A percentile compares a stretch with the other conserved stretches of the same genome.
These are phyloP conservation scores for Butorides virescens DNA, from an alignment of 2,113 vertebrate genomes.

Conservation along the genomic window DNA sequence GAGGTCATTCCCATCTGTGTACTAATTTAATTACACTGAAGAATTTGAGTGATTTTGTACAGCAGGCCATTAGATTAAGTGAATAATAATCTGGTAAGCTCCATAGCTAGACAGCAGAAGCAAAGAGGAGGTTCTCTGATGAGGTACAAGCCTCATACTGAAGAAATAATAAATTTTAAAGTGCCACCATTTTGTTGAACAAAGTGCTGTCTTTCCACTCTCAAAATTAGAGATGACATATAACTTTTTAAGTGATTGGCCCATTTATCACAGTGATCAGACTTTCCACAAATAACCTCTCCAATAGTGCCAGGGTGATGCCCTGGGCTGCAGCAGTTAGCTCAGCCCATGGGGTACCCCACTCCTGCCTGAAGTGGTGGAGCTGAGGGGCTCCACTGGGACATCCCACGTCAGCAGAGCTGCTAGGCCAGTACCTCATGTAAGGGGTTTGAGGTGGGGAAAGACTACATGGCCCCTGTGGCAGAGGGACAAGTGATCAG, in stretches of 20 bases:
- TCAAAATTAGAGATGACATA: not conserved
- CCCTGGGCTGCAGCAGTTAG: accelerated
- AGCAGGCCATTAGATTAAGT: not conserved
- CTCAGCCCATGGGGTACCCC: not conserved
- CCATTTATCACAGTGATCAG: not conserved
- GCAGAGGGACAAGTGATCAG: not conserved
- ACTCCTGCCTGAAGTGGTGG: not conserved
- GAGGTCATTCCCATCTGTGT: not conserved
- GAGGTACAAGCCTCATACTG: not conserved
- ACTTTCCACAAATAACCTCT: not conserved
- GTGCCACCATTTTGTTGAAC: not conserved
- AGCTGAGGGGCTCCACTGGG: not conserved
- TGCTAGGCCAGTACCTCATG: not conserved
- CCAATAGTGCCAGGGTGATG: no score
- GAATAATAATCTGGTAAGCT: not conserved
- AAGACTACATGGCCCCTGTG: not conserved
- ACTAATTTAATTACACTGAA: not conserved
- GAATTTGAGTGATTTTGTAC: not conserved
- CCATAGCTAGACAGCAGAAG: not conserved
- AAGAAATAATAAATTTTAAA: not conserved
- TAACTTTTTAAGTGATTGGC: not conserved
- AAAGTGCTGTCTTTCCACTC: not conserved
- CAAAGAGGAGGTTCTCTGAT: not conserved
- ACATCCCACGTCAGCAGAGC: accelerated
- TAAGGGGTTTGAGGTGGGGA: not conserved